Percentiles rank a stretch among this genome's conserved stretches.
Conservation (phyloP, 2,797 vertebrate species). For the Gallinago solitaria region DNA sequence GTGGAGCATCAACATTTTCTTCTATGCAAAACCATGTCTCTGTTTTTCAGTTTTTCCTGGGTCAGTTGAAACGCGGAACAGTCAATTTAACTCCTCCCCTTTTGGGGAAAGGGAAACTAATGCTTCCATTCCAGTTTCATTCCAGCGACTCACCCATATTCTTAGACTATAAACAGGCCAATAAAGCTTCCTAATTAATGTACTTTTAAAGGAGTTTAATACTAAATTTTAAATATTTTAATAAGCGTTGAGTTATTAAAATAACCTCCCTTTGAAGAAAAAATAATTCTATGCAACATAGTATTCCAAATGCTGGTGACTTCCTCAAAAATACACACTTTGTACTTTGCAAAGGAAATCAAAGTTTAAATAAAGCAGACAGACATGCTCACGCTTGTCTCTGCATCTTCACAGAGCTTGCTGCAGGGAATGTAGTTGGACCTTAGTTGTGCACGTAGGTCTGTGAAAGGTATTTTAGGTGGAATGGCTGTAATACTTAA, state of each 20-base stretch:
- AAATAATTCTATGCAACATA: no score
- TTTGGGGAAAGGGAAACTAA: background rate
- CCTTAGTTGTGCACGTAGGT: rapidly evolving
- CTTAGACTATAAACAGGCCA: background rate
- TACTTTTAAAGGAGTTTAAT: background rate
- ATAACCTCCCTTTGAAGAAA: background rate
- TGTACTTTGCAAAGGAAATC: background rate
- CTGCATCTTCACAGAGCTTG: background rate
- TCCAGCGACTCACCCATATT: rapidly evolving
- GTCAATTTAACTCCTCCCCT: background rate
- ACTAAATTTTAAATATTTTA: background rate
- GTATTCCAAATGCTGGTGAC: background rate
- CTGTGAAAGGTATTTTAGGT: background rate
- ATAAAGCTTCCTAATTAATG: background rate
- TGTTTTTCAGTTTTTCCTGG: background rate
- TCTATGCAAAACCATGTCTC: background rate
- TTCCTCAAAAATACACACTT: background rate
- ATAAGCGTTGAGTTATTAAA: background rate
- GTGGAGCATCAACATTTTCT: background rate
- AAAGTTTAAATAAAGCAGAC: background rate
- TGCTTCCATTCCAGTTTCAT: background rate
- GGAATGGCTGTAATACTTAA: background rate
- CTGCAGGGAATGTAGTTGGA: background rate
- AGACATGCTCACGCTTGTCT: rapidly evolving
- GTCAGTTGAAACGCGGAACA: rapidly evolving